Evolutionary conservation across 2,113 vertebrate genomes (phyloP), one percentile per base, ranked within the genome.

Genomic region (Caranx ignobilis): DNA sequence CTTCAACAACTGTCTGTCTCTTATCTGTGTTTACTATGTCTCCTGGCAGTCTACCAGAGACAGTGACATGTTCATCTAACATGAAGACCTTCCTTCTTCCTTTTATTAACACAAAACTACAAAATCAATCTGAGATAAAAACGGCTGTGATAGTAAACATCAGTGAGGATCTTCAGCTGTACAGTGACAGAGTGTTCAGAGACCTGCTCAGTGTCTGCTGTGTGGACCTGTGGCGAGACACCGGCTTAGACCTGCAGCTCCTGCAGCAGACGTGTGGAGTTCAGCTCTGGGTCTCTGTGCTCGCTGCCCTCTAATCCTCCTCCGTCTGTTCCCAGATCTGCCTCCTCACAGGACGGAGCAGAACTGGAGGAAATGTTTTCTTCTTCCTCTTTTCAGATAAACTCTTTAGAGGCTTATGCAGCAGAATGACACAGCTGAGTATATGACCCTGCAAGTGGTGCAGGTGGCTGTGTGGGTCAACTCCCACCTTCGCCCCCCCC

Each of bases 151-250:
- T 26, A 26, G 37, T 37, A 37, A 37, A 41, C 1, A 10, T 7
- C 8, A 41, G 8, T 8, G 2, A 41, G 39, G 39, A 10, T 2
- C 11, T 41, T 41, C 39, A 41, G 39, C 39, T 41, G 39, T 7
- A 41, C 8, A 41, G 11, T 7, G 7, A 7, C 35, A 5, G 35
- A 7, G 4, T 37, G 35, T 7, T 37, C 35, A 37, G 35, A 37
- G 35, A 37, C 2, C 35, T 37, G 35, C 35, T 37, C 35, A 7
- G 35, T 37, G 7, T 7, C 35, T 37, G 4, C 7, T 7, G 35
- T 37, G 35, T 37, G 34, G 19, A 32, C 39, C 39, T 65, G 48
- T 64, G 67, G 79, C 76, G 78, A 89, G 79, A 87, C 88, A 21
- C 19, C 0, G 37, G 77, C 64, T 86, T 79, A 74, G 37, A 35